Evolutionary conservation across 1,140 invertebrate genomes (phyloP).

Genomic region (Centruroides vittatus): DNA sequence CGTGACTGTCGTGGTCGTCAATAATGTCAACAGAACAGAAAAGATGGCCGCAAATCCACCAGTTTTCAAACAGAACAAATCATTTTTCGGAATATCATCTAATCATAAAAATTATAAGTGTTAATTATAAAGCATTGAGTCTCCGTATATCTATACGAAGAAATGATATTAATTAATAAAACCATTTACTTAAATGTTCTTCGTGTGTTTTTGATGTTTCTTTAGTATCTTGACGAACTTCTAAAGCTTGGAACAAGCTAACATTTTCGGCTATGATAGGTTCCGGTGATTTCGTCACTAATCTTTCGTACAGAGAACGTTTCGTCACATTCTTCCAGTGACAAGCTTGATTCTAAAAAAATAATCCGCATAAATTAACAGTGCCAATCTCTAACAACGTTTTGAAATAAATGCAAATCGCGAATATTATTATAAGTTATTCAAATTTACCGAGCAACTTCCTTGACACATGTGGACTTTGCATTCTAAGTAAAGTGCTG

Average conservation of each 20-base stretch:
- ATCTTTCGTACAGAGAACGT: slow-evolving; percentile 22
- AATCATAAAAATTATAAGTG: too few species aligned
- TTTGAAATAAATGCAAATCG: neutral
- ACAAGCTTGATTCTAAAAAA: slow-evolving; percentile 67
- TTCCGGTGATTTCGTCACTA: slow-evolving; percentile 22
- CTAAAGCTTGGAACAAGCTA: slow-evolving; percentile 70
- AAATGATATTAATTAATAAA: too few species aligned
- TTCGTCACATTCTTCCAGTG: slow-evolving; percentile 56
- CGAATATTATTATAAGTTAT: neutral
- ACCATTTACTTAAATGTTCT: neutral
- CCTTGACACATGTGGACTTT: slow-evolving; percentile 91
- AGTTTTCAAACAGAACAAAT: slow-evolving; percentile 3
- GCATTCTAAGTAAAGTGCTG: slow-evolving; percentile 84
- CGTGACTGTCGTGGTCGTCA: neutral
- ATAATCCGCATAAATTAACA: slow-evolving; percentile 5
- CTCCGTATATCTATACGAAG: too few species aligned
- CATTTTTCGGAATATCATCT: neutral
- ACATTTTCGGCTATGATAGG: slow-evolving; percentile 60
- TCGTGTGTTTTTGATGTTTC: neutral
- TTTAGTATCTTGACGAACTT: slow-evolving; percentile 56
- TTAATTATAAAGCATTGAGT: too few species aligned
- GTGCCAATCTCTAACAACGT: neutral
- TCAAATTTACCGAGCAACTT: slow-evolving; percentile 62
- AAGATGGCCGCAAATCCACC: slow-evolving; percentile 6
- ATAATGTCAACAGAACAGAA: neutral